These are phyloP conservation scores for Upupa epops DNA, from an alignment of 2,113 vertebrate species.

Conservation along the genomic window DNA sequence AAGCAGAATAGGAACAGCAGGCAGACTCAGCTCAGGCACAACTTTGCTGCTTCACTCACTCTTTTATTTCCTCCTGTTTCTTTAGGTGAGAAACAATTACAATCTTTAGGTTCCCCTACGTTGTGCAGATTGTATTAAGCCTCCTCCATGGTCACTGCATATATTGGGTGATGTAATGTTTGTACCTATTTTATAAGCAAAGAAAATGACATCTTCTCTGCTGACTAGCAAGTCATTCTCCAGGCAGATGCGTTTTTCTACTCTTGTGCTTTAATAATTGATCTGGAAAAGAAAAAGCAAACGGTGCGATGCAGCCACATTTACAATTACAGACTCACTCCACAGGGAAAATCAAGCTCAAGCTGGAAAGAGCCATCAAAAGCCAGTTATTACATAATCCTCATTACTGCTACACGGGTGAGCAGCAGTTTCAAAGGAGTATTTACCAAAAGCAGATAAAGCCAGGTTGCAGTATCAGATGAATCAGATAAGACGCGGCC, in stretches of 20 bases:
- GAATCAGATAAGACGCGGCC: constrained; percentile 29
- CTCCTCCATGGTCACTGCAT: background rate
- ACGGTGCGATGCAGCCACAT: background rate
- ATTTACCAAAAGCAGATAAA: constrained; percentile 39
- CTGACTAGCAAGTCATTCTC: background rate
- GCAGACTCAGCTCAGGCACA: background rate
- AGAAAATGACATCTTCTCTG: background rate
- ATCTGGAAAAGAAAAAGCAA: background rate
- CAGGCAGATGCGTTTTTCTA: background rate
- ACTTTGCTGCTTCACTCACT: accelerated
- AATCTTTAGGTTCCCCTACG: background rate
- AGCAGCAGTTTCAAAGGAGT: constrained; percentile 14
- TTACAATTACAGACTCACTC: background rate
- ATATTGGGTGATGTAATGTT: background rate
- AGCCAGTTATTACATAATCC: constrained; percentile 57
- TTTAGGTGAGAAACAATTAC: background rate
- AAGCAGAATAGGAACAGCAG: background rate
- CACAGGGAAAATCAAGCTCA: constrained; percentile 30
- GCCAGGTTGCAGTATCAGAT: constrained; percentile 38
- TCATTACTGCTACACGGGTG: constrained; percentile 30
- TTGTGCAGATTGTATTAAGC: background rate
- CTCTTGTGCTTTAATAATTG: constrained; percentile 38
- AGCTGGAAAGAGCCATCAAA: constrained; percentile 48
- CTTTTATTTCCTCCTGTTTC: background rate
- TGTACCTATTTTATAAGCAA: background rate